A percentile compares a stretch with the other conserved stretches of the same genome.
Evolutionary conservation across 1,140 invertebrate species (phyloP).

Genomic region (Belonocnema kinseyi): DNA sequence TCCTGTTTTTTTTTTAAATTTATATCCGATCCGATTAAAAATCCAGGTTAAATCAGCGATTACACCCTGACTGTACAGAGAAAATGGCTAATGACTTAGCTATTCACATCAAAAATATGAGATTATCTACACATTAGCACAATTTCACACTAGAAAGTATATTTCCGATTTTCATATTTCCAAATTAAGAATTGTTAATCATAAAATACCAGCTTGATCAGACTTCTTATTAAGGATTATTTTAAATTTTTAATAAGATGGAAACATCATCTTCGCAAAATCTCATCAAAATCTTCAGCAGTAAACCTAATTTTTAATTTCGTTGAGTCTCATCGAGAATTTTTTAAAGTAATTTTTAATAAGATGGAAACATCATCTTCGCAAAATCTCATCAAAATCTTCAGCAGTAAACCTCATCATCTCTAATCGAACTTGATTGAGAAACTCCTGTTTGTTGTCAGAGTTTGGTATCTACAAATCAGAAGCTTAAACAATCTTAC

Average conservation of each 20-base stretch:
- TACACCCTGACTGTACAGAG: neutral
- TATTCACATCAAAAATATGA: constrained; percentile 1
- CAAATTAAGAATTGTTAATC: neutral
- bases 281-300: neutral
- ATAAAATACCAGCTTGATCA: neutral
- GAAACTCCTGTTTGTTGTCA: constrained; percentile 9
- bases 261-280: neutral
- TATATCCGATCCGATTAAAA: neutral
- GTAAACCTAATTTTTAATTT: too few relatives aligned
- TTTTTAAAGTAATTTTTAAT: too few relatives aligned
- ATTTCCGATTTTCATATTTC: neutral
- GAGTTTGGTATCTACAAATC: constrained; percentile 1
- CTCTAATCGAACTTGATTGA: neutral
- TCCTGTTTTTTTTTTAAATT: neutral
- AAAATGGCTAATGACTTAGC: neutral
- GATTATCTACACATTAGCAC: neutral
- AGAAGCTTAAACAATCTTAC: constrained; percentile 14
- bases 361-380: neutral
- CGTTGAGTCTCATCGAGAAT: too few relatives aligned
- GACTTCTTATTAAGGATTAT: neutral
- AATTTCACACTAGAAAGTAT: constrained; percentile 2
- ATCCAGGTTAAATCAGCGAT: constrained; percentile 11
- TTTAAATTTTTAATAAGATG: neutral
- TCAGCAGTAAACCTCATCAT: neutral
- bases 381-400: neutral